phyloP scores from a whole-genome alignment of 1,140 invertebrate genomes.

The Hypsibius dujardini region DNA sequence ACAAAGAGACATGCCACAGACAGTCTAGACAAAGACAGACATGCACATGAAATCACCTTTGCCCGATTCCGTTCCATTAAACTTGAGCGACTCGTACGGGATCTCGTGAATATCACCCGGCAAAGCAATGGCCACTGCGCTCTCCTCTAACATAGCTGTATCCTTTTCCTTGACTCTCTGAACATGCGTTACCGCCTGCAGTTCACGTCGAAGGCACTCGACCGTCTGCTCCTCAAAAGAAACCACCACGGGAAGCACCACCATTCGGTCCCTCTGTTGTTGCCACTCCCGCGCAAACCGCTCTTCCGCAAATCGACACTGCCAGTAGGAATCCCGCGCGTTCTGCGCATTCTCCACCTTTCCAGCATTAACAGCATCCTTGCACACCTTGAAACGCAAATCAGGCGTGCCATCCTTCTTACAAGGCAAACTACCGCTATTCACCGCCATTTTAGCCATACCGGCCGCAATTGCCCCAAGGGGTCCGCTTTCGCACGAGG shows the following conservation, averaged over 20 bases:
- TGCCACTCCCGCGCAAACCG: neutral
- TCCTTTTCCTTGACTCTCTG: neutral
- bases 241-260: neutral
- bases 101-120: constrained; percentile 8
- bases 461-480: neutral
- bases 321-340: neutral
- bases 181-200: neutral
- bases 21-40: too few species aligned
- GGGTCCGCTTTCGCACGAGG: neutral
- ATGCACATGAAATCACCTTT: too few species aligned
- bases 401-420: neutral
- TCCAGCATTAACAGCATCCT: neutral
- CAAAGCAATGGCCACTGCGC: neutral
- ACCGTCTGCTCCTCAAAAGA: too few species aligned
- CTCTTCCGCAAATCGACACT: neutral
- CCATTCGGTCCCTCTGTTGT: neutral
- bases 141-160: neutral
- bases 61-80: neutral
- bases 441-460: neutral
- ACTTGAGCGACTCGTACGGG: neutral
- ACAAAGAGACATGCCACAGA: too few species aligned
- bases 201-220: neutral
- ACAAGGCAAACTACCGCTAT: neutral
- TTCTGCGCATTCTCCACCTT: neutral
- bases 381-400: neutral